These are phyloP conservation scores for Alosa alosa DNA, from an alignment of 2,113 vertebrate species.

Conservation along the genomic window DNA sequence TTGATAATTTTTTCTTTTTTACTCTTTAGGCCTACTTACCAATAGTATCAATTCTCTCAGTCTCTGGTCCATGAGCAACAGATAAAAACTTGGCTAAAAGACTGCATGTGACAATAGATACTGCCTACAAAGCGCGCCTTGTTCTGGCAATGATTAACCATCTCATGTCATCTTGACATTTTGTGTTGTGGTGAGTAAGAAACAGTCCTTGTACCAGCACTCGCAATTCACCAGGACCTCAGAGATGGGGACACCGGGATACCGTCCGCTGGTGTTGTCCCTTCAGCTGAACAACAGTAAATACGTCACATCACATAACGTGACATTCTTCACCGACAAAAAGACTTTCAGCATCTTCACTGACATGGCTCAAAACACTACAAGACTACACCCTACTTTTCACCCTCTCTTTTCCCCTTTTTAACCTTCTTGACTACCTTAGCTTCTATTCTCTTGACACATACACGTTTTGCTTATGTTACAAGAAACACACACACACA, in stretches of 20 bases:
- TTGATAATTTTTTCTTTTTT: not conserved
- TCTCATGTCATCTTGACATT: not conserved
- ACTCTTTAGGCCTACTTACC: not conserved
- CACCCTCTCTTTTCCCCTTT: not conserved
- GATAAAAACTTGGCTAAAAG: not conserved
- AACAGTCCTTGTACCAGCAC: not conserved
- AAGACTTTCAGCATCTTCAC: not conserved
- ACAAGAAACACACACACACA: not conserved
- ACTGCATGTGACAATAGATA: constrained; percentile 9
- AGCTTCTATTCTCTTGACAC: not conserved
- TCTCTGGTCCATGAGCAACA: not conserved
- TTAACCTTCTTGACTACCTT: not conserved
- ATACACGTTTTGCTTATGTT: not conserved
- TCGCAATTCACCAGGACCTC: not conserved
- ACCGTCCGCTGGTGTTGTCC: not conserved
- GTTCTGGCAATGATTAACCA: constrained; percentile 13
- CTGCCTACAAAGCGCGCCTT: not conserved
- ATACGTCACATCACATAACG: not conserved
- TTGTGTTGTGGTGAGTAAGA: not conserved
- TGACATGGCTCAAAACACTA: not conserved
- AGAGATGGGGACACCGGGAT: not conserved
- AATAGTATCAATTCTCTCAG: not conserved
- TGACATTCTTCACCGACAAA: not conserved
- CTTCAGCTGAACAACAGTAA: not conserved
- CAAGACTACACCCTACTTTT: not conserved